Conservation (phyloP, 2,113 vertebrate species). For the Apodemus sylvaticus region DNA sequence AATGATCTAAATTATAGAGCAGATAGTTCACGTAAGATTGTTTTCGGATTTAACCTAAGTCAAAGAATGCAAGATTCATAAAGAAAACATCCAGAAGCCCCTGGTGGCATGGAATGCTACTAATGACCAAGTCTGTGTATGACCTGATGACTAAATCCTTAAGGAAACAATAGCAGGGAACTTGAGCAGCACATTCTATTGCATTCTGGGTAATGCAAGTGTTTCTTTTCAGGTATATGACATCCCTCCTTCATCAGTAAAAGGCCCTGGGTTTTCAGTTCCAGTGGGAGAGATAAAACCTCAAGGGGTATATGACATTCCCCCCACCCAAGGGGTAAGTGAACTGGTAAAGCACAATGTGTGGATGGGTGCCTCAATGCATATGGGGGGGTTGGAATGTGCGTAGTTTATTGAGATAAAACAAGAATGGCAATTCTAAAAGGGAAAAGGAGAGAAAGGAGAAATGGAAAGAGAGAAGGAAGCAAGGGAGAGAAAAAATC, state of each 20-base stretch:
- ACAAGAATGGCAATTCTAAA: not conserved
- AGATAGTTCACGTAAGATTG: not conserved
- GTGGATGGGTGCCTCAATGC: not conserved
- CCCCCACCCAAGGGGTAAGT: conserved; percentile 89
- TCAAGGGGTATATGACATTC: conserved; percentile 93
- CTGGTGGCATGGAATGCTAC: not conserved
- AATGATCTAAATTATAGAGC: conserved; percentile 13
- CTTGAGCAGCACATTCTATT: not conserved
- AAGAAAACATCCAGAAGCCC: not conserved
- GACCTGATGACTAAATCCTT: not conserved
- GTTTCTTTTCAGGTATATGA: conserved; percentile 93
- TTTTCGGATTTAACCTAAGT: conserved; percentile 7
- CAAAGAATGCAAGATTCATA: conserved; percentile 4
- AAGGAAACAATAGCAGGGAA: not conserved
- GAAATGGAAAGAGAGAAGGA: too few species aligned
- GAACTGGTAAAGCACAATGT: not conserved
- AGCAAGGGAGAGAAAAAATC: not conserved
- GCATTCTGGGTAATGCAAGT: conserved; percentile 41
- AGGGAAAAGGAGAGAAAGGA: not conserved
- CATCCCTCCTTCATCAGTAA: conserved; percentile 89
- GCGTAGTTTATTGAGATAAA: not conserved
- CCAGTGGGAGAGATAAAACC: conserved; percentile 83
- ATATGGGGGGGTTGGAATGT: too few species aligned
- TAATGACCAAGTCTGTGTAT: not conserved
- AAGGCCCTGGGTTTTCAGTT: conserved; percentile 79